Evolutionary conservation across 2,797 vertebrate species (phyloP).

Genomic region (Diglossa cyanea): DNA sequence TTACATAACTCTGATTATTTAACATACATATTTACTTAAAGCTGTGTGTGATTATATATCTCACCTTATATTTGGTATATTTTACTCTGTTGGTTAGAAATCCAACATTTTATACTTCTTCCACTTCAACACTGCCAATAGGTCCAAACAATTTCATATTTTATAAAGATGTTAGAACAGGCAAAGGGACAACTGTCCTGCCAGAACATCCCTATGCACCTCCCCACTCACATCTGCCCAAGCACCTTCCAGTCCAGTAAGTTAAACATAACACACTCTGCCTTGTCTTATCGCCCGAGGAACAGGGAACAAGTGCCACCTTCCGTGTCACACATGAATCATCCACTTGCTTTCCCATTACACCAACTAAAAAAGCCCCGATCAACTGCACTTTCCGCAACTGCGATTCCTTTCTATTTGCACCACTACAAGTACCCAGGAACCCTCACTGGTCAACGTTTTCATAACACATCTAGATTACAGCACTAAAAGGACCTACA

Average conservation of each 20-base stretch:
- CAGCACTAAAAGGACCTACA: background rate
- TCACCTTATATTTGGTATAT: background rate
- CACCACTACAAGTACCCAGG: background rate
- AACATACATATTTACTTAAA: background rate
- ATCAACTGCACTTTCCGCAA: background rate
- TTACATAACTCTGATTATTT: background rate
- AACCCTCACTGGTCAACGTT: background rate
- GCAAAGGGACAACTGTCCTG: background rate
- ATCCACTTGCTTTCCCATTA: conserved; percentile 16
- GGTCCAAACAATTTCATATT: background rate
- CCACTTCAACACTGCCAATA: background rate
- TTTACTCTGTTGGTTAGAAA: background rate
- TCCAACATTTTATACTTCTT: background rate
- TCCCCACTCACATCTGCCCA: background rate
- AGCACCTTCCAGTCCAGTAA: background rate
- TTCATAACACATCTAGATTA: background rate
- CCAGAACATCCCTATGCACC: background rate
- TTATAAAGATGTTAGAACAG: background rate
- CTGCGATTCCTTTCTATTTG: background rate
- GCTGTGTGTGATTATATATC: background rate
- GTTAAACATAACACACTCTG: background rate
- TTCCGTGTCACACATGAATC: background rate
- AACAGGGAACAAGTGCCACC: conserved; percentile 29
- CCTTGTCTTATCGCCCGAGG: background rate
- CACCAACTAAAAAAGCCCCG: background rate